phyloP scores from a whole-genome alignment of 1,140 invertebrate species.

The Dolichoris vasculosae region DNA sequence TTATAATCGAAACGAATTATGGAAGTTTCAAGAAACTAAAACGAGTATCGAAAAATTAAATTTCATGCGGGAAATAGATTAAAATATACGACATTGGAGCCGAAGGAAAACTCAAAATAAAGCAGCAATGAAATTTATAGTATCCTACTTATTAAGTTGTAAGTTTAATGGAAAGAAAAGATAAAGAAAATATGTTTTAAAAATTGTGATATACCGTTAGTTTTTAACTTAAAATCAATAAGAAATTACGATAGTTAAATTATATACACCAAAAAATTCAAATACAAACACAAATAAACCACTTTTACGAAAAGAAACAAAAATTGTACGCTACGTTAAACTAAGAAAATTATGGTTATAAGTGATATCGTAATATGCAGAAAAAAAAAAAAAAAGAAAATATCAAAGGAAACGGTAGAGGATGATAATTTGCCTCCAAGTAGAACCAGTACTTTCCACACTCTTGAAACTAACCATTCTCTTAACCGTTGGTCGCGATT shows the following conservation, averaged over 20 bases:
- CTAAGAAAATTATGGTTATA: slow-evolving; percentile 8
- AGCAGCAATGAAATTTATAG: slow-evolving; percentile 22
- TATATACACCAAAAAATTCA: background rate
- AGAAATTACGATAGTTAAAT: slow-evolving; percentile 34
- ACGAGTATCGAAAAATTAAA: background rate
- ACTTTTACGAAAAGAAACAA: background rate
- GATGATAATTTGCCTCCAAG: slow-evolving; percentile 26
- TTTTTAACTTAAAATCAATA: slow-evolving; percentile 42
- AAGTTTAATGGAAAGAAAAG: slow-evolving; percentile 21
- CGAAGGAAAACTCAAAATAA: slow-evolving; percentile 25
- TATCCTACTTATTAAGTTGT: slow-evolving; percentile 36
- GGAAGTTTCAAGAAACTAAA: background rate
- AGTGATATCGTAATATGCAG: slow-evolving; percentile 22
- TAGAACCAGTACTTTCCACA: slow-evolving; percentile 15
- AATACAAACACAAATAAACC: background rate
- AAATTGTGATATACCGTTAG: slow-evolving; percentile 52
- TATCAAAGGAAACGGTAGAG: slow-evolving; percentile 18
- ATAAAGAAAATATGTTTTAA: slow-evolving; percentile 39
- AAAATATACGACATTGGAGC: background rate
- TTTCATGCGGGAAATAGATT: background rate
- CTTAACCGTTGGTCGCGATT: slow-evolving; percentile 10
- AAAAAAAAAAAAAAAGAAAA: background rate
- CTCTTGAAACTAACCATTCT: slow-evolving; percentile 21
- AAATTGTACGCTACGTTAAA: background rate
- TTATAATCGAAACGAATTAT: background rate